phyloP scores from a whole-genome alignment of 2,797 vertebrate genomes.

The Gymnoscopelus braueri region DNA sequence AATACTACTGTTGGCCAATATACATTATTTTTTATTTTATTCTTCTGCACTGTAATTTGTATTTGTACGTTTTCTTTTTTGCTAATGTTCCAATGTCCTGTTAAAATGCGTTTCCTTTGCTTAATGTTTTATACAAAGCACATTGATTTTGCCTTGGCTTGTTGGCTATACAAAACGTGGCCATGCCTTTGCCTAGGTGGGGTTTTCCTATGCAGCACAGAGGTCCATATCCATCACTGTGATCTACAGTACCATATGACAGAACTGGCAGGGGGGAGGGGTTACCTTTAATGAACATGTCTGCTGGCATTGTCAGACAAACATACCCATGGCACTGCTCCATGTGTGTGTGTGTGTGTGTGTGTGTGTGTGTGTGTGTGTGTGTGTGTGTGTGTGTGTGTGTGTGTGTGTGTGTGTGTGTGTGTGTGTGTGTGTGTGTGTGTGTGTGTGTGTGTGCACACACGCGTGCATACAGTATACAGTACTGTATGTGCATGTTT shows the following conservation, averaged over 20 bases:
- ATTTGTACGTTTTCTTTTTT: too few species aligned
- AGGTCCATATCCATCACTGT: conserved; percentile 52
- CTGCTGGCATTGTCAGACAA: conserved; percentile 27
- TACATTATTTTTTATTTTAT: too few species aligned
- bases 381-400: not conserved
- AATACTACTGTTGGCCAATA: too few species aligned
- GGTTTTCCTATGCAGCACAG: not conserved
- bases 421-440: not conserved
- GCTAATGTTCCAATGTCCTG: too few species aligned
- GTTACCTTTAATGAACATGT: conserved; percentile 43
- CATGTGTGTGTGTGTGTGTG: conserved; percentile 16
- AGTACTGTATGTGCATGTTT: not conserved
- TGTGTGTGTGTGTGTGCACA: not conserved
- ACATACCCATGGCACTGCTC: conserved; percentile 43
- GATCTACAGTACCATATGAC: conserved; percentile 36
- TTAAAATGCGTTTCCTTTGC: too few species aligned
- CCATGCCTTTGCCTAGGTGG: too few species aligned
- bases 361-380: not conserved
- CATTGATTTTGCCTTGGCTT: too few species aligned
- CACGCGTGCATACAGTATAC: too few species aligned
- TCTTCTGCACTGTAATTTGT: too few species aligned
- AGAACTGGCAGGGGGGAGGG: conserved; percentile 20
- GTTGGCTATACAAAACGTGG: too few species aligned
- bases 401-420: not conserved
- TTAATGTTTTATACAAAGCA: too few species aligned